Base-by-base conservation (phyloP, 2,797 vertebrate species). In the Morelia viridis region DNA sequence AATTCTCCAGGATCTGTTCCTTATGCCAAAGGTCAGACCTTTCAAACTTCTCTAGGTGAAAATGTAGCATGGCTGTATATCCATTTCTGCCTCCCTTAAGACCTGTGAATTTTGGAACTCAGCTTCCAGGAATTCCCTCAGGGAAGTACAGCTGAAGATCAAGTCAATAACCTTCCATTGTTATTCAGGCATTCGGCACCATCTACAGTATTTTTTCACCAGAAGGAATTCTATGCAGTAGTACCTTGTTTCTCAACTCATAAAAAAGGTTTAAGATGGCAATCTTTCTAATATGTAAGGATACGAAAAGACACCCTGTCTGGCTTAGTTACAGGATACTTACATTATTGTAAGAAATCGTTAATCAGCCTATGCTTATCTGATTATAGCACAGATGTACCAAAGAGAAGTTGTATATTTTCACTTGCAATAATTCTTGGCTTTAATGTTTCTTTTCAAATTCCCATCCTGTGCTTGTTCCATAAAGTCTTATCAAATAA, bases 401-500 rank as follows among this genome's bases (percentile, higher is more conserved):
- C 46, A 31, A 86, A 64, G 87, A 91, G 56, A 92, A 68, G 10
- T 2, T 58, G 94, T 22, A 1, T 5, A 10, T 65, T 65, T 87
- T 56, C n/a, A 56, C 91, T 89, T 86, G 83, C 93, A 89, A n/a
- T 7, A 19, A 5, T 28, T 46, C 1, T 31, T 26, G 26, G 64
- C 46, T 89, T 84, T 35, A 93, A 60, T 22, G 2, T 84, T 85
- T 85, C 35, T 24, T 88, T 90, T 88, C 89, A 84, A 68, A 68
- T 92, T 57, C 6, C 5, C 88, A 89, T 83, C n/a, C 46, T 12
- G 35, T 2, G 41, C 57, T 3, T 87, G 68, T 88, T 94, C 57
- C 84, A 87, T 50, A 11, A 86, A 41, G 46, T 15, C 24, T 90
- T 53, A 93, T 68, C 31, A 92, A 95, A 93, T 83, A 0, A 85